phyloP scores from a whole-genome alignment of 2,888 invertebrate species.

The Drosophila mimetica region DNA sequence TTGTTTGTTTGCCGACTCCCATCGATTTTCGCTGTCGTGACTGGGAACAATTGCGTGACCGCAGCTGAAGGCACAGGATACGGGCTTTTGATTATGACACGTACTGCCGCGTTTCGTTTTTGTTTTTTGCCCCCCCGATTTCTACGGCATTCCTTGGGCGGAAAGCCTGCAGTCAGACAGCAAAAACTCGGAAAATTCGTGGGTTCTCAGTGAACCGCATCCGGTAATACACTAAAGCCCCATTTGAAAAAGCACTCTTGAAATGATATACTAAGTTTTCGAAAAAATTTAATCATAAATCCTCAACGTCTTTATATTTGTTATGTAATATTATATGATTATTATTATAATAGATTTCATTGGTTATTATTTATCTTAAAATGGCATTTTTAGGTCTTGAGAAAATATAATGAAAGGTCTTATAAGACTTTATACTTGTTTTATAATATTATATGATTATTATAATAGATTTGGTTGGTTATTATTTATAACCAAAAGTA shows the following conservation, averaged over 20 bases:
- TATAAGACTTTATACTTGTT: too few relatives aligned
- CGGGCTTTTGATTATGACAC: slow-evolving; percentile 77
- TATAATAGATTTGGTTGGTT: too few relatives aligned
- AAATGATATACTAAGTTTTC: too few relatives aligned
- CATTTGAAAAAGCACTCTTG: not conserved
- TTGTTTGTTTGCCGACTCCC: slow-evolving; percentile 24
- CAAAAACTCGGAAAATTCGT: not conserved
- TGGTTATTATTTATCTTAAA: too few relatives aligned
- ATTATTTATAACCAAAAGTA: too few relatives aligned
- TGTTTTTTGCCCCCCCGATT: slow-evolving; percentile 10
- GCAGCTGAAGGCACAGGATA: slow-evolving; percentile 62
- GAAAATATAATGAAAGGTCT: too few relatives aligned
- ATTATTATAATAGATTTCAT: too few relatives aligned
- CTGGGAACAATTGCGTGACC: slow-evolving; percentile 58
- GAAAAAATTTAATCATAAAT: too few relatives aligned
- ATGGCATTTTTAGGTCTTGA: too few relatives aligned
- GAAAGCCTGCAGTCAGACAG: slow-evolving; percentile 36
- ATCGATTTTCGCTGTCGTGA: slow-evolving; percentile 76
- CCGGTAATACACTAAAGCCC: not conserved
- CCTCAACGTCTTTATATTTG: too few relatives aligned
- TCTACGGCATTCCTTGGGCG: slow-evolving; percentile 14
- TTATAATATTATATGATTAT: too few relatives aligned
- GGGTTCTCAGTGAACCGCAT: not conserved
- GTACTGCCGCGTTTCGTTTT: slow-evolving; percentile 39
- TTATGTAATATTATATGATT: too few relatives aligned